Evolutionary conservation across 2,797 vertebrate genomes (phyloP), one percentile per base, ranked within the genome.

Genomic region (Dipus sagitta): DNA sequence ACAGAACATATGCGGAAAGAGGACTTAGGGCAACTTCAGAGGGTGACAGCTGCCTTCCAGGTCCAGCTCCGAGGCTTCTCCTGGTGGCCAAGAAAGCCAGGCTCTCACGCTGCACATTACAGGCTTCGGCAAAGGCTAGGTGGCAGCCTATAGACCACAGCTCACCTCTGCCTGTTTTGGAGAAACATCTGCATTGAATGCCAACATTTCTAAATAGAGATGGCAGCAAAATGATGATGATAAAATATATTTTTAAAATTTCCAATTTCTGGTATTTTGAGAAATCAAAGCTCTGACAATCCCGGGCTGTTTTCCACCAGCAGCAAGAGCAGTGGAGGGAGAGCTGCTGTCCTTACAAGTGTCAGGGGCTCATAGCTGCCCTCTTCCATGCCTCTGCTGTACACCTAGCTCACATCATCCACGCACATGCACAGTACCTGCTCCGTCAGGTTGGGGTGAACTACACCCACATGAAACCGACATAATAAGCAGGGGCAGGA

Each of bases 241-340:
- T 7, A 10, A 47, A 47, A 47, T 47, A 47, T 11, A 47, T 11
- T 9, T 47, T 47, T 58, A 58, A 58, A 14, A 58, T 14, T 58
- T 52, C 60, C 26, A 26, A 67, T 86, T 87, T 54, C 86, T 86
- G 42, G 28, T 24, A 32, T 86, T 26, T 72, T 71, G 65, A 70
- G 70, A 95, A 89, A 24, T 9, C 67, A 78, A 94, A 88, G 60
- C 30, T 34, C 82, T 47, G 30, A 75, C 75, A 34, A 42, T 32
- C 15, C 23, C 0, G 11, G 67, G 47, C 30, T 26, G 8, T 83
- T 78, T 65, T 30, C 70, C 34, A 86, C 54, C 0, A 42, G 91
- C 54, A 47, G 77, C 21, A 47, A 23, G 24, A 38, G 24, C 3
- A 9, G 47, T 47, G 38, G n/a, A 30, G 34, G 0, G 9, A 6